Conservation (phyloP, 2,888 invertebrate species). For the Colletes collaris region DNA sequence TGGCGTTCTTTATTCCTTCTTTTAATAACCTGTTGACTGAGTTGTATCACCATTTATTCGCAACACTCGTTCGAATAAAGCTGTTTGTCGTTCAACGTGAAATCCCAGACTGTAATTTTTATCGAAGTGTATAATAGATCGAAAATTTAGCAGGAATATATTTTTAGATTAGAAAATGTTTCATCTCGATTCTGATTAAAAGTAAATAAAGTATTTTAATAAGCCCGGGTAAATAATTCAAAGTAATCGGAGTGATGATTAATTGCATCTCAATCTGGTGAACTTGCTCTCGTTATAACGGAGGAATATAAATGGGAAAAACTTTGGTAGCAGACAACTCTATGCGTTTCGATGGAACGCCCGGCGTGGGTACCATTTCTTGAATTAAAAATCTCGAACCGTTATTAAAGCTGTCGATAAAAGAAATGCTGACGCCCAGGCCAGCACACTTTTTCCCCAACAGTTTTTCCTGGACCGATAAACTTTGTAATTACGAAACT, state of each 20-base stretch:
- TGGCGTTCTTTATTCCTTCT: constrained; percentile 27
- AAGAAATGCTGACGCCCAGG: constrained; percentile 44
- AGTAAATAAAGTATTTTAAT: not conserved
- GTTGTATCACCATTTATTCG: too few relatives aligned
- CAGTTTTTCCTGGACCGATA: constrained; percentile 34
- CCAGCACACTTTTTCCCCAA: constrained; percentile 35
- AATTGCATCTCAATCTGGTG: too few relatives aligned
- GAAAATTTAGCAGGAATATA: too few relatives aligned
- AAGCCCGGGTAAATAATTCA: not conserved
- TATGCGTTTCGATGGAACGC: not conserved
- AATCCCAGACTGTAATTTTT: too few relatives aligned
- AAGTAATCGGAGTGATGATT: not conserved
- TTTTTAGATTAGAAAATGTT: too few relatives aligned
- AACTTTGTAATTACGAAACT: constrained; percentile 58
- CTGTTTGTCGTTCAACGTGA: too few relatives aligned
- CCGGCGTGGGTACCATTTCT: not conserved
- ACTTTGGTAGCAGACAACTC: not conserved
- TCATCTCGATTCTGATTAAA: too few relatives aligned
- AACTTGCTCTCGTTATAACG: not conserved
- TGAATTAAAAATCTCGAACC: constrained; percentile 41
- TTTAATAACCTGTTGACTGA: constrained; percentile 53
- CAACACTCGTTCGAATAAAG: too few relatives aligned
- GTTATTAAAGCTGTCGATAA: constrained; percentile 40
- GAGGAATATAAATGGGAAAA: not conserved
- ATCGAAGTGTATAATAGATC: too few relatives aligned